Evolutionary conservation across 2,113 vertebrate genomes (phyloP).

Genomic region (Hemibagrus wyckioides): DNA sequence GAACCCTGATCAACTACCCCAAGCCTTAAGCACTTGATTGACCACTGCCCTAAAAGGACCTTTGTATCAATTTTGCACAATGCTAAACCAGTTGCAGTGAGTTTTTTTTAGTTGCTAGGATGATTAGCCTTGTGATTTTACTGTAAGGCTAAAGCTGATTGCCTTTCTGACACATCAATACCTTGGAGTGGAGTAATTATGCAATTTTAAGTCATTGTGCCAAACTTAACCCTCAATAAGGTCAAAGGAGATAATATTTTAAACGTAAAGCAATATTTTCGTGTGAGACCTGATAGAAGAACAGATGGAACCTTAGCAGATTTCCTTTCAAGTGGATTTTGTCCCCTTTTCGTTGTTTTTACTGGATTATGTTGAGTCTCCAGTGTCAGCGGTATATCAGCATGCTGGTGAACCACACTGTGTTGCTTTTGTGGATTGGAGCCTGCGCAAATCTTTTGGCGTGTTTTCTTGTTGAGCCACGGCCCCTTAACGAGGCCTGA

Average conservation of each 20-base stretch:
- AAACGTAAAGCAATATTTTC: not conserved
- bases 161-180: not conserved
- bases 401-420: not conserved
- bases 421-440: not conserved
- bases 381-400: not conserved
- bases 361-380: not conserved
- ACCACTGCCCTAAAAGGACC: too few relatives aligned
- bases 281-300: not conserved
- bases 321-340: not conserved
- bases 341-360: not conserved
- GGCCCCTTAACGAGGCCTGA: not conserved
- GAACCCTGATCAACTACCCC: too few relatives aligned
- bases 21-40: too few relatives aligned
- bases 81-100: not conserved
- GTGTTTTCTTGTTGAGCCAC: not conserved
- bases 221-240: not conserved
- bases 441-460: not conserved
- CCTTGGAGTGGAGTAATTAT: not conserved
- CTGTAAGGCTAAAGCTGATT: not conserved
- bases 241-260: not conserved
- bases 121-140: not conserved
- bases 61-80: too few relatives aligned
- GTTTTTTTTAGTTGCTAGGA: not conserved
- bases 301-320: not conserved
- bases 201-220: not conserved